A percentile compares a stretch with the other conserved stretches of the same genome.
These are phyloP conservation scores for Ailuropoda melanoleuca DNA, from an alignment of 2,113 vertebrate species.

Conservation along the genomic window DNA sequence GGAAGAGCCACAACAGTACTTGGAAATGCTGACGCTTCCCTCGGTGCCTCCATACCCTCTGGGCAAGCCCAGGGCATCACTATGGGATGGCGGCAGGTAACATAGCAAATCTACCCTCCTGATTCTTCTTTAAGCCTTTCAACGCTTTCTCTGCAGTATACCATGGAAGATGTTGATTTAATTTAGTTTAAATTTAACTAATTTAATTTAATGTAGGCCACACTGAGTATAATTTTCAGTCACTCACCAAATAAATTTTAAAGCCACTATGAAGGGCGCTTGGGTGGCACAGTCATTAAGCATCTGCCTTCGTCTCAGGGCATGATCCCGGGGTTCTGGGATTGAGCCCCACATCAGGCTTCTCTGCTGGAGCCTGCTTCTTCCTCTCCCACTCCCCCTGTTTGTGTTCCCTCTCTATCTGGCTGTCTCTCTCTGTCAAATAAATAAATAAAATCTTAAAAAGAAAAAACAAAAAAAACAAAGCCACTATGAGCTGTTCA, in stretches of 20 bases:
- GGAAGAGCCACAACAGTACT: not conserved
- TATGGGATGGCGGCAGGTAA: no score
- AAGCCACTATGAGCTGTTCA: not conserved
- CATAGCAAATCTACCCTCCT: not conserved
- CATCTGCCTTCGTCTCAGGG: no score
- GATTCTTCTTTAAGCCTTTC: not conserved
- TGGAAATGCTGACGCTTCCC: rapidly evolving
- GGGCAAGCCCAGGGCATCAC: not conserved
- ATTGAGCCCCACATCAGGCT: no score
- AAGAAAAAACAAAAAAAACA: no score
- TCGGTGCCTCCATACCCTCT: rapidly evolving
- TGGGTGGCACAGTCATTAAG: no score
- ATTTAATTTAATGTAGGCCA: not conserved
- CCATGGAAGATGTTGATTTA: not conserved
- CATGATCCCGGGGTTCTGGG: no score
- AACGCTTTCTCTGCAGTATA: not conserved
- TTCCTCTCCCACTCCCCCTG: no score
- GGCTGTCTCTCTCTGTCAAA: no score
- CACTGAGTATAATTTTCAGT: not conserved
- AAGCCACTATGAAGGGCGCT: not conserved
- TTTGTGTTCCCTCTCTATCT: no score
- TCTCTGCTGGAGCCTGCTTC: no score
- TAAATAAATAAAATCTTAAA: no score
- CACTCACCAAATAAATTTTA: not conserved
- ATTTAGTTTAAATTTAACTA: not conserved